These are phyloP conservation scores for Chiloscyllium punctatum DNA, from an alignment of 2,797 vertebrate species.

Conservation along the genomic window DNA sequence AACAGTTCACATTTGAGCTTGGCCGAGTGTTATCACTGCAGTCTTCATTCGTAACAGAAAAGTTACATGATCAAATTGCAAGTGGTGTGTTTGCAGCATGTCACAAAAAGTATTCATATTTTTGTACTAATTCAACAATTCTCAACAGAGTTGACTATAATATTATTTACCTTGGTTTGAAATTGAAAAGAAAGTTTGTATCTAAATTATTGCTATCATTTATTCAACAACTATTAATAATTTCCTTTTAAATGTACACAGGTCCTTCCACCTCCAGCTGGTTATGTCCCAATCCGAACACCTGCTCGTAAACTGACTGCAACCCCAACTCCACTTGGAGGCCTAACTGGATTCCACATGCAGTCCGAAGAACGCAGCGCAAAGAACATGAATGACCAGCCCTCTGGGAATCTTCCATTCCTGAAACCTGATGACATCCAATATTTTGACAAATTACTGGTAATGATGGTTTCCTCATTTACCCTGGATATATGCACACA, in stretches of 20 bases:
- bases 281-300: slow-evolving; percentile 94
- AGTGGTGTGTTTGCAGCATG: neutral
- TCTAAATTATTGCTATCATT: neutral
- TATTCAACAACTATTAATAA: neutral
- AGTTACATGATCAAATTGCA: neutral
- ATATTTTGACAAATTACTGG: slow-evolving; percentile 96
- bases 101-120: neutral
- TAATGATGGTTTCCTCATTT: slow-evolving; percentile 52
- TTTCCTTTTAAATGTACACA: slow-evolving; percentile 43
- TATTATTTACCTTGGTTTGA: neutral
- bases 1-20: neutral
- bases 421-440: slow-evolving; percentile 98
- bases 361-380: slow-evolving; percentile 88
- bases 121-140: neutral
- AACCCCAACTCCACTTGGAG: slow-evolving; percentile 90
- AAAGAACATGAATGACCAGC: slow-evolving; percentile 94
- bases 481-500: neutral
- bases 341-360: slow-evolving; percentile 99
- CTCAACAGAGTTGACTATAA: neutral
- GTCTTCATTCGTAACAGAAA: neutral
- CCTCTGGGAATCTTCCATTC: slow-evolving; percentile 96
- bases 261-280: slow-evolving; percentile 93
- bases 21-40: neutral
- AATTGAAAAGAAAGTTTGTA: neutral
- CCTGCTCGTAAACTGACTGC: slow-evolving; percentile 92